Base-by-base conservation (phyloP, 2,888 invertebrate genomes). In the Nomada hirtipes region DNA sequence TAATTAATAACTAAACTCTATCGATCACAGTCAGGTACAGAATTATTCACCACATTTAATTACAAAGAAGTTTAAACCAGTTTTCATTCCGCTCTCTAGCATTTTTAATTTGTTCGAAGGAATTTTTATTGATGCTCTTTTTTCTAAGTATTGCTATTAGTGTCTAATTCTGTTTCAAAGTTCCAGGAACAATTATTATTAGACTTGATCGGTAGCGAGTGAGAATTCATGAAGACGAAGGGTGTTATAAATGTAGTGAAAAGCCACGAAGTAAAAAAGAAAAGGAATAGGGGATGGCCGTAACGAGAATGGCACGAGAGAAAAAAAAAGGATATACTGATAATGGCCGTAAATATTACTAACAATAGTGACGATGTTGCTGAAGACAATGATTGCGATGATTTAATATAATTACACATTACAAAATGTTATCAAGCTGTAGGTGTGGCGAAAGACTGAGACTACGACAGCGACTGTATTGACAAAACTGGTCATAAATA, bases 381-480 rank as follows among this genome's bases (percentile, higher is more conserved):
- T 85, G 83, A 87, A 88, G 89, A 88, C 86, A 86, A 89, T 88
- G 88, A 89, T 87, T 78, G 76, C 81, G 70, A 86, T 81, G 87
- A 84, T 88, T 88, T 81, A 23, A 13, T 23, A 88, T 81, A 82
- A 86, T 86, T 86, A 84, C 83, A 76, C 74, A 84, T 79, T 83
- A 82, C 70, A 88, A 80, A 71, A 80, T 83, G 79, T 86, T 84
- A 82, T 74, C 75, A 82, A 82, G 74, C 80, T 87, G 77, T 84
- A 84, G 82, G 76, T 78, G 82, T 82, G 79, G 84, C 76, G 79
- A 88, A 88, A 88, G 89, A 88, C 88, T 86, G 89, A 88, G 74
- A 88, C 78, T 74, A 75, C 60, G 82, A 82, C 83, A 78, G 83
- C 79, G 84, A 90, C 82, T 84, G 82, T 85, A 88, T 47, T 67